phyloP scores from a whole-genome alignment of 2,888 invertebrate species.

The Pherbina coryleti region DNA sequence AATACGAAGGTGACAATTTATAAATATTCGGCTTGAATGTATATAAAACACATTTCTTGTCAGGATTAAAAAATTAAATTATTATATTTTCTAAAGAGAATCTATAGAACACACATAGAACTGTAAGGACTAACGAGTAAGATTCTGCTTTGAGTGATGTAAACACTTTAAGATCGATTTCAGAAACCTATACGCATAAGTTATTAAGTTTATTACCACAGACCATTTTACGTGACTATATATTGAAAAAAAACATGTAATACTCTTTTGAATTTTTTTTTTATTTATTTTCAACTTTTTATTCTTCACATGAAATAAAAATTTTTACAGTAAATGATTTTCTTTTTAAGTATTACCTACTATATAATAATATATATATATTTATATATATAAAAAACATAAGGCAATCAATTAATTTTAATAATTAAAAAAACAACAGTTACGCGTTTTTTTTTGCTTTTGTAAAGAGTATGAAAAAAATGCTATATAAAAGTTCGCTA shows the following conservation, averaged over 20 bases:
- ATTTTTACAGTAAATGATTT: slow-evolving; percentile 23
- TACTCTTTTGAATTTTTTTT: slow-evolving; percentile 3
- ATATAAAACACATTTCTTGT: background rate
- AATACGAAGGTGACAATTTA: background rate
- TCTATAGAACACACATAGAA: too few species aligned
- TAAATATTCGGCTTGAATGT: background rate
- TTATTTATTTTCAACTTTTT: slow-evolving; percentile 35
- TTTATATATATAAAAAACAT: slow-evolving; percentile 10
- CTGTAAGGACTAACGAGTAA: too few species aligned
- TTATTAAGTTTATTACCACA: too few species aligned
- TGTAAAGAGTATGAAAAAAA: too few species aligned
- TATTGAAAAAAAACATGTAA: background rate
- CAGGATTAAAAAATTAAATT: background rate
- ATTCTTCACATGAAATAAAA: slow-evolving; percentile 25
- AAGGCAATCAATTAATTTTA: slow-evolving; percentile 28
- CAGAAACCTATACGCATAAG: too few species aligned
- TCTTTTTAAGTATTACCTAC: background rate
- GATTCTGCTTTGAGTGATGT: too few species aligned
- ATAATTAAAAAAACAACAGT: slow-evolving; percentile 18
- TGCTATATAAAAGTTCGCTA: too few species aligned
- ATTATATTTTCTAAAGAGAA: too few species aligned
- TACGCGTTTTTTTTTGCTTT: background rate
- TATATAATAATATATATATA: background rate
- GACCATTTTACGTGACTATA: too few species aligned
- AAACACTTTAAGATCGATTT: too few species aligned